Conservation (phyloP, 2,888 invertebrate species). For the Elmis aenea region DNA sequence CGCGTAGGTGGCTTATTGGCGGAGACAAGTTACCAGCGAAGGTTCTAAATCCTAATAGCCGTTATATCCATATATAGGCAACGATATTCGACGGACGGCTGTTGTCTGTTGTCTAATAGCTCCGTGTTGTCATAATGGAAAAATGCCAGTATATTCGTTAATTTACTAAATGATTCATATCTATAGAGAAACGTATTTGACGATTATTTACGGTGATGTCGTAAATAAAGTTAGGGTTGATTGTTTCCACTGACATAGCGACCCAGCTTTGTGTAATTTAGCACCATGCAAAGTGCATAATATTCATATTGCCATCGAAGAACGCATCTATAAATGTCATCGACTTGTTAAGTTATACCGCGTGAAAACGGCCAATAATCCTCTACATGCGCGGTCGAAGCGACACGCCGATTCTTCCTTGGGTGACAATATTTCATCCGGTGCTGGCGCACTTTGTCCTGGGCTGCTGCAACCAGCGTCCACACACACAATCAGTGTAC, state of each 20-base stretch:
- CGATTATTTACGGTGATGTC: conserved; percentile 31
- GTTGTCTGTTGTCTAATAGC: conserved; percentile 14
- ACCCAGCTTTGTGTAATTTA: conserved; percentile 25
- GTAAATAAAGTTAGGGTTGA: conserved; percentile 31
- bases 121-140: conserved; percentile 19
- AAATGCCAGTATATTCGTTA: conserved; percentile 13
- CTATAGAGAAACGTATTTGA: conserved; percentile 15
- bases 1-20: conserved; percentile 7
- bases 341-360: conserved; percentile 31
- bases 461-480: conserved; percentile 10
- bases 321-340: conserved; percentile 32
- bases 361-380: conserved; percentile 29
- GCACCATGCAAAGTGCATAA: conserved; percentile 18
- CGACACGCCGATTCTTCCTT: conserved; percentile 26
- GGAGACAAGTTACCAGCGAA: conserved; percentile 7
- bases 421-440: conserved; percentile 16
- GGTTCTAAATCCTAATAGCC: conserved; percentile 9
- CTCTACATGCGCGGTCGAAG: conserved; percentile 22
- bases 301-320: conserved; percentile 24
- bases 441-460: conserved; percentile 10
- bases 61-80: conserved; percentile 20
- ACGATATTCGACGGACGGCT: conserved; percentile 13
- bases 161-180: conserved; percentile 25
- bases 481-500: conserved; percentile 14
- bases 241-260: conserved; percentile 28